Base-by-base conservation (phyloP, 2,888 invertebrate genomes). In the Plusia festucae region DNA sequence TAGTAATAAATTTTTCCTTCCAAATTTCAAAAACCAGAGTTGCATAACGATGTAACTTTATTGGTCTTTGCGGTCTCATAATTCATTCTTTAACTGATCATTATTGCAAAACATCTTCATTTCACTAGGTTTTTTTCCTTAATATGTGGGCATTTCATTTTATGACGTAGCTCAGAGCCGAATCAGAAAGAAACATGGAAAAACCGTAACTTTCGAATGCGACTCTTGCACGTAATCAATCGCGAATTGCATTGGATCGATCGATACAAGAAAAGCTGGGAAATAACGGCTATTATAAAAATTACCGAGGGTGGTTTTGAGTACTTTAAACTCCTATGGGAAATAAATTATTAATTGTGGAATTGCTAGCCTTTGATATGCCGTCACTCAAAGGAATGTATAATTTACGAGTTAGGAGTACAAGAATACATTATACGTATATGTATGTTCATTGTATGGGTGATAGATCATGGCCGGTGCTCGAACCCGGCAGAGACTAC, bases 401-500 rank as follows among this genome's bases (percentile, higher is more conserved):
- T 49, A 32, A 34, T 34, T 54, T 53, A 49, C 27, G 18, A 18
- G 22, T 8, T 13, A 15, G 1, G 9, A 24, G 15, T 22, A 30
- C 55, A 20, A 49, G 30, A 15, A 30, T 16, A 52, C n/a, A 34
- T 59, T 32, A 70, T 70, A 65, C 65, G 61, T 52, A 56, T 60
- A 70, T 30, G 53, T 59, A 59, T 65, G 7, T 27, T 30, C 9
- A 8, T 64, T 76, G 66, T 73, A 68, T 79, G 86, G 86, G 84
- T 85, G 82, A 82, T 75, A 81, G 86, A 87, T 91, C 90, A 93
- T 64, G 91, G 92, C 63, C 91, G 90, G 85, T 81, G 82, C 66
- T 82, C 89, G 93, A 93, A 93, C 93, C 91, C 92, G 91, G 89
- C 80, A 86, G 81, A 80, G 61, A 56, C 66, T 65, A 65, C 59